These are phyloP conservation scores for Argya squamiceps DNA, from an alignment of 2,797 vertebrate species.

Conservation along the genomic window DNA sequence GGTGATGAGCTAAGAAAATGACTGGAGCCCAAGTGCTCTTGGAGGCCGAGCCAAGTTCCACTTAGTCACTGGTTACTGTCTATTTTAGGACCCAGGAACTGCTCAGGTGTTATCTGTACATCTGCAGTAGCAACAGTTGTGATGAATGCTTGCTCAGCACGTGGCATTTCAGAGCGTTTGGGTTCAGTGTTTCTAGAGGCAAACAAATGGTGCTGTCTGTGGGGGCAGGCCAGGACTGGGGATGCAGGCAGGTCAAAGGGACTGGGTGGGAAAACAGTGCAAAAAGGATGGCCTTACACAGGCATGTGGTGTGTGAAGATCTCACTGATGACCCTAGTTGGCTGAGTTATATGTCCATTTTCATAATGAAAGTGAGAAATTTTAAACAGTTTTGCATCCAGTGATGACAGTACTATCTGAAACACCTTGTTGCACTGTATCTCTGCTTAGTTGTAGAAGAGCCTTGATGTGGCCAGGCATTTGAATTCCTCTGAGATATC, in stretches of 20 bases:
- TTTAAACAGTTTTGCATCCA: background rate
- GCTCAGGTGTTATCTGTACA: slow-evolving; percentile 16
- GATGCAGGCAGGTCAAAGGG: background rate
- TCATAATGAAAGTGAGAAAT: background rate
- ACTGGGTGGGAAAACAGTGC: background rate
- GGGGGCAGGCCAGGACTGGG: background rate
- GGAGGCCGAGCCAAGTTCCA: background rate
- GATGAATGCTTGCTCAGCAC: background rate
- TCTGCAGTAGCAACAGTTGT: background rate
- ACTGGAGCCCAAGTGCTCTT: background rate
- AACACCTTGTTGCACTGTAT: background rate
- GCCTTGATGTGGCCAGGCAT: background rate
- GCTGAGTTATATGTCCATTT: background rate
- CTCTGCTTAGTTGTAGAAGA: background rate
- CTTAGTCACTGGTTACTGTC: background rate
- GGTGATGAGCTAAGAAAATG: background rate
- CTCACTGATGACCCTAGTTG: background rate
- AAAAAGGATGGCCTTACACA: background rate
- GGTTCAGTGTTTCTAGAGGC: background rate
- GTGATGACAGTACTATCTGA: background rate
- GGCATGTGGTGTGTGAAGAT: background rate
- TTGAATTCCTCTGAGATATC: background rate
- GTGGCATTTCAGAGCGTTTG: background rate
- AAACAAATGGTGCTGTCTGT: background rate
- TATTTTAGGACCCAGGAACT: background rate